Conservation (phyloP, 2,797 vertebrate genomes). For the Prionace glauca region DNA sequence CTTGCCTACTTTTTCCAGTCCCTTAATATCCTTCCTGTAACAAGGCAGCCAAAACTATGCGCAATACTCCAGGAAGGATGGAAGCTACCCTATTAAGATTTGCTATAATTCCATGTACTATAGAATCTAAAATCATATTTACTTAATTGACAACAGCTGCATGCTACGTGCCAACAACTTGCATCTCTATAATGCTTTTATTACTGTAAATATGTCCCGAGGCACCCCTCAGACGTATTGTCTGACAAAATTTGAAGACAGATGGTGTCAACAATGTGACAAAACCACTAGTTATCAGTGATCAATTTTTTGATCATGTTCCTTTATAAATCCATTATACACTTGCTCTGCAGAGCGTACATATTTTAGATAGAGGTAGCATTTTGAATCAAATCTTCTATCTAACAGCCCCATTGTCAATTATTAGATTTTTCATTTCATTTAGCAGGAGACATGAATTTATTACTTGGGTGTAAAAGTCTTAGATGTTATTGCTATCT, state of each 20-base stretch:
- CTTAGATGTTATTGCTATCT: not conserved
- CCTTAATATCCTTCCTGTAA: not conserved
- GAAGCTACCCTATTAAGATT: not conserved
- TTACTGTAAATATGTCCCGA: not conserved
- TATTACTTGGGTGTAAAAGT: too few relatives aligned
- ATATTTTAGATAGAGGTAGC: not conserved
- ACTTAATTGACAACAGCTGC: not conserved
- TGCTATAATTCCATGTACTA: not conserved
- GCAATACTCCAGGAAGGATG: not conserved
- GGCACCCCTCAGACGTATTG: not conserved
- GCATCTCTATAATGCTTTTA: not conserved
- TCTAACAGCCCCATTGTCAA: not conserved
- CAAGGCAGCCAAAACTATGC: not conserved
- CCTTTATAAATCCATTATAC: not conserved
- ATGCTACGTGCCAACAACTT: not conserved
- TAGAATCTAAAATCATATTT: not conserved
- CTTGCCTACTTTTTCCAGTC: not conserved
- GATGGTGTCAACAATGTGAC: not conserved
- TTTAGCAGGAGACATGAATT: not conserved
- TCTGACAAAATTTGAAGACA: not conserved
- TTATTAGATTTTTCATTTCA: not conserved
- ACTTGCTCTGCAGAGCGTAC: not conserved
- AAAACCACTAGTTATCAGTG: not conserved
- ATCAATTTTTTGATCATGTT: not conserved
- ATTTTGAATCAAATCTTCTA: not conserved